Evolutionary conservation across 2,113 vertebrate species (phyloP).

Genomic region (Pelecanoides urinatrix): DNA sequence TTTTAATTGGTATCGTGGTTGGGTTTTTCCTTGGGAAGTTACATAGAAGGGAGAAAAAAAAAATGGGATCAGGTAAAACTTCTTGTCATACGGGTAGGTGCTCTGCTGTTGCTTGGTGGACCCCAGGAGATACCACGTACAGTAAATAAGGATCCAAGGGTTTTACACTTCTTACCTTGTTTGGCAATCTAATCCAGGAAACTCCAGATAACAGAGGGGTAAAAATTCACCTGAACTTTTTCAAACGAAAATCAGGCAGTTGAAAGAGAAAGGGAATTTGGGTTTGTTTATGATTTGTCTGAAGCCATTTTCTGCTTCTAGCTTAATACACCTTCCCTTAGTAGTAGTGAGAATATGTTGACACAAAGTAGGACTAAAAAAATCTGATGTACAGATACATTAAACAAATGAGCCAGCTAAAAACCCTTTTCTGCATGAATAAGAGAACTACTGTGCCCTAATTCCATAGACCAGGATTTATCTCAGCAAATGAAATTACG

Average conservation of each 20-base stretch:
- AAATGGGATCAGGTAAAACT: neutral
- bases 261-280: neutral
- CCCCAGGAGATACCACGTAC: fast-evolving
- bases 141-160: neutral
- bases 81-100: neutral
- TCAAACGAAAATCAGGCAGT: neutral
- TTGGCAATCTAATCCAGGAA: neutral
- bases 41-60: neutral
- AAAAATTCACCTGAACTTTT: neutral
- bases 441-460: neutral
- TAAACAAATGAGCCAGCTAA: neutral
- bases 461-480: neutral
- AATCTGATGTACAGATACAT: neutral
- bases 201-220: neutral
- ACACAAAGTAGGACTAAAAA: neutral
- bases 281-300: neutral
- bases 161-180: neutral
- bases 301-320: neutral
- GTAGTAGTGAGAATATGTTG: neutral
- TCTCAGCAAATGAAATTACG: neutral
- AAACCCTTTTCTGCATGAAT: neutral
- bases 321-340: neutral
- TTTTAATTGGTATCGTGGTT: neutral
- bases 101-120: neutral
- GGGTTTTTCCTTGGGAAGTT: neutral